A percentile compares a stretch with the other conserved stretches of the same genome.
These are phyloP conservation scores for Diadophis punctatus DNA, from an alignment of 2,113 vertebrate species.

Conservation along the genomic window DNA sequence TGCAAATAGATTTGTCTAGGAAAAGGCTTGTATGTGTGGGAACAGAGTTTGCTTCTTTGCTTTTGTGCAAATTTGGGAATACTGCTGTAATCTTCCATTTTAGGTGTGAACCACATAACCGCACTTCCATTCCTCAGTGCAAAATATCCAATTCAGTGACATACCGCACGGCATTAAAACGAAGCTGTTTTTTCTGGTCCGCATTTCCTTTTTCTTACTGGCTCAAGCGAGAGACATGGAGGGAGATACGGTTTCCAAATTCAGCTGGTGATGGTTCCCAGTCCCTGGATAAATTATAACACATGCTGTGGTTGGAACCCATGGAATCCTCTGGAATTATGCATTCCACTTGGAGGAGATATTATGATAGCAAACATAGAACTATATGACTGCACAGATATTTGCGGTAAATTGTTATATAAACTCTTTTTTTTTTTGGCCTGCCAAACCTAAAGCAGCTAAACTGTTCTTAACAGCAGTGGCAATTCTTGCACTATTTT, in stretches of 20 bases:
- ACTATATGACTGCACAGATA: conserved; percentile 26
- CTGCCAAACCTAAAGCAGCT: conserved; percentile 3
- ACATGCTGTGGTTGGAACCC: conserved; percentile 15
- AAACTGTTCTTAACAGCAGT: neutral
- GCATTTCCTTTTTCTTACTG: neutral
- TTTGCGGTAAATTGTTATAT: conserved; percentile 30
- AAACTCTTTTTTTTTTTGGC: neutral
- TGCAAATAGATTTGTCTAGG: neutral
- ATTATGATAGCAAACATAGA: conserved; percentile 15
- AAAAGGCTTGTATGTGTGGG: neutral
- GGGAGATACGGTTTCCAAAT: neutral
- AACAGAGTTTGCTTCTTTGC: neutral
- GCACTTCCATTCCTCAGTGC: neutral
- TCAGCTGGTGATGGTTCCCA: neutral
- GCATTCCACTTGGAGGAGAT: conserved; percentile 11
- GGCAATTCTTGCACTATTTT: neutral
- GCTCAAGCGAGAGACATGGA: neutral
- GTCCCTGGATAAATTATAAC: conserved; percentile 20
- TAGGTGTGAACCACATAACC: neutral
- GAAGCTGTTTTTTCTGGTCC: neutral
- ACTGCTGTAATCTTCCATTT: conserved; percentile 2
- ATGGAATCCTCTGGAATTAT: conserved; percentile 14
- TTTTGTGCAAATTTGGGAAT: neutral
- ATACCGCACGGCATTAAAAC: conserved; percentile 8
- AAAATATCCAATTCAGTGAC: conserved; percentile 5